Base-by-base conservation (phyloP, 2,113 vertebrate genomes). In the Strigops habroptila region DNA sequence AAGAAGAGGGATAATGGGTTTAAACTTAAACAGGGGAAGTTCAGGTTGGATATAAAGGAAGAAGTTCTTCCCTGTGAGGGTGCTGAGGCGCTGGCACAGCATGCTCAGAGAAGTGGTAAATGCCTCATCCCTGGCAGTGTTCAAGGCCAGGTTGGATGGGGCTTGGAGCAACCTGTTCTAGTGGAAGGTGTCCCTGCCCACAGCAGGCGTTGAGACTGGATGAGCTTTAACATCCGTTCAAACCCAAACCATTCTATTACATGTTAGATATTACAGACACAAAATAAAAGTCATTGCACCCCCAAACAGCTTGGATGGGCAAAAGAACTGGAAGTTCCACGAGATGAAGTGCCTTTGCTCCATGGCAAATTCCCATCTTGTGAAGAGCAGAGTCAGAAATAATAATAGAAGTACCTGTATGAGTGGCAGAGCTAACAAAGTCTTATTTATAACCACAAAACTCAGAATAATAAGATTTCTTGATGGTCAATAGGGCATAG, bases 181-280 rank as follows among this genome's bases (percentile, higher is more conserved):
- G 24, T 35, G 37, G 44, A 37, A 57, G 15, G 2, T 23, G 5
- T 23, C 30, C 39, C 2, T 77, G 16, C 35, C 27, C 7, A 3
- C 1, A 37, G 39, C 22, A 79, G 22, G 3, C 8, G 1, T 2
- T 71, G n/a, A 12, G 35, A 53, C 1, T 2, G 3, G 13, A 17
- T 22, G 25, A 7, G 28, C 16, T 53, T 57, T 35, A 75, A 82
- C 3, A 5, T 35, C 28, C 19, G 22, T 76, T 83, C n/a, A 25
- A 25, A n/a, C 4, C 1, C 16, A 76, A 80, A 77, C 4, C 17
- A 69, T 35, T 43, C 39, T 46, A 19, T 44, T 19, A 46, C 18
- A 33, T 3, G 4, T 24, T 10, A 46, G 10, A 7, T 64, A 18
- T 30, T 60, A 51, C 1, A 60, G 62, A 21, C 25, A 79, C 17